Base-by-base conservation (phyloP, 2,113 vertebrate genomes). In the Sebastes schlegelii region DNA sequence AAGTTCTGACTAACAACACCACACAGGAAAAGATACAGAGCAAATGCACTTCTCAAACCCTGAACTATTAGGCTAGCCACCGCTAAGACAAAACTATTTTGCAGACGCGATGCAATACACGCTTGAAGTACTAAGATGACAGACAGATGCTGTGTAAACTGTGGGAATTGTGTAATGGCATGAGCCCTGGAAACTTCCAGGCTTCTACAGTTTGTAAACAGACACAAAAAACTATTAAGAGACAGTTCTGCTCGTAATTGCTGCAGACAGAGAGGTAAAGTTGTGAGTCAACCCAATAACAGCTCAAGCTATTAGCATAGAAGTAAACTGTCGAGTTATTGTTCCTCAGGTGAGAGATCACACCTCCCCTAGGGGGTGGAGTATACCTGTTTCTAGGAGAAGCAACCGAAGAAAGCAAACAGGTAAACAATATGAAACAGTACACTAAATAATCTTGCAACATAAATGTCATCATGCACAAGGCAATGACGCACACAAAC, bases 261-360 rank as follows among this genome's bases (percentile, higher is more conserved):
- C 14, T 76, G 26, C 63, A 80, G 26, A 74, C 58, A 78, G 23
- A 70, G 40, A 66, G 26, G 68, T 43, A 9, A 65, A 52, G 48
- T 13, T 68, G 9, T 64, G 40, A 77, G 77, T 64, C 4, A 73
- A 63, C 49, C 34, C 43, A 85, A 77, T n/a, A 63, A 34, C 17
- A 71, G 16, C 21, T 23, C 45, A 74, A 34, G 2, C 6, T 9
- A 87, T 94, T 93, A 91, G 73, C 92, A 94, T 91, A 76, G 65
- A 80, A 93, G 93, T 81, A 83, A 75, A 80, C 74, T 68, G 69
- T 88, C 63, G 51, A 80, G 71, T 85, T 84, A 85, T 88, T 92
- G 89, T 87, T 70, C 75, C 42, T 48, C 42, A 71, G 54, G 61
- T 42, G 14, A 46, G 72, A 84, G 69, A 89, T 92, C 54, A 90